Percentiles rank a stretch among this genome's conserved stretches.
phyloP scores from a whole-genome alignment of 1,140 invertebrate genomes.

The Vollenhovia emeryi region DNA sequence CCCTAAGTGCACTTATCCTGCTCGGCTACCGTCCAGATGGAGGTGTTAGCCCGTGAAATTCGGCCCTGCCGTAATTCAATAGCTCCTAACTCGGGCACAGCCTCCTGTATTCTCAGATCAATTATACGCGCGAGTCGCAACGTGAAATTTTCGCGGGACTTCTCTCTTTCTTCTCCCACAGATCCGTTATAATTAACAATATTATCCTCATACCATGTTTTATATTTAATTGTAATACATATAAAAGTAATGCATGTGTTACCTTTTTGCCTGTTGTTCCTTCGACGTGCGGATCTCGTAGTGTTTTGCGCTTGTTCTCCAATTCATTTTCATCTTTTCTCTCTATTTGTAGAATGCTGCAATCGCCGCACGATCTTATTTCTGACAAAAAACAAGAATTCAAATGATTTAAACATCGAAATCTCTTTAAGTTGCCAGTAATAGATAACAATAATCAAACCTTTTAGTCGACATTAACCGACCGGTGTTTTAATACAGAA shows the following conservation, averaged over 20 bases:
- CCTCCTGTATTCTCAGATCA: conserved; percentile 7
- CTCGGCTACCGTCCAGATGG: conserved; percentile 56
- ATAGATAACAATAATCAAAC: too few species aligned
- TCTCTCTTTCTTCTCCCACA: neutral
- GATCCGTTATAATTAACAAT: neutral
- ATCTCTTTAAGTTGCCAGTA: too few species aligned
- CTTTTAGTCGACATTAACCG: too few species aligned
- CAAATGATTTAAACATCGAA: neutral
- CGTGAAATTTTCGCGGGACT: neutral
- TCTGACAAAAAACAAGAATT: neutral
- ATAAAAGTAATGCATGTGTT: neutral
- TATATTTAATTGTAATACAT: neutral
- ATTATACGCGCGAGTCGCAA: neutral
- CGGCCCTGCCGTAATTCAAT: conserved; percentile 66
- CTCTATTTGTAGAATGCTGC: neutral
- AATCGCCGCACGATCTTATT: neutral
- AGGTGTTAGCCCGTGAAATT: conserved; percentile 78
- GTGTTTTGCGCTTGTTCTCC: neutral
- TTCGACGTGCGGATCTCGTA: neutral
- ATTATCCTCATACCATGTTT: neutral
- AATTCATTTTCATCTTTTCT: neutral
- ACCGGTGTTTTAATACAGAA: too few species aligned
- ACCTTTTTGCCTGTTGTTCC: neutral
- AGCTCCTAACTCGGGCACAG: conserved; percentile 52
- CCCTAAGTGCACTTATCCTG: conserved; percentile 41